Percentiles rank a stretch among this genome's conserved stretches.
Conservation (phyloP, 2,888 invertebrate genomes). For the Lycophotia porphyrea region DNA sequence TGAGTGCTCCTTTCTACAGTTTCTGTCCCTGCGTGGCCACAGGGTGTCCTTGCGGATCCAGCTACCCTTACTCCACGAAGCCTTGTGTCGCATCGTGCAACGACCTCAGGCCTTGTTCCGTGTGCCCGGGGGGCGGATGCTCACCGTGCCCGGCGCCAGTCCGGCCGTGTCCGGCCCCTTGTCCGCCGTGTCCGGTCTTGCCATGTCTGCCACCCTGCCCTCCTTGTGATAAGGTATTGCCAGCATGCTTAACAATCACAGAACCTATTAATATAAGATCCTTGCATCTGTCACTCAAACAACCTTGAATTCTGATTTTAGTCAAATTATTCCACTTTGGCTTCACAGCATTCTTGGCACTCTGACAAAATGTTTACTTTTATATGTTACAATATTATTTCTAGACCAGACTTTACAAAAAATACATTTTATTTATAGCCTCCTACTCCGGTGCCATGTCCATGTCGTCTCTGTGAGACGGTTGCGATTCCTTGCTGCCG, state of each 20-base stretch:
- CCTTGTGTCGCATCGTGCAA: conserved; percentile 82
- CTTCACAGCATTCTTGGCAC: conserved; percentile 61
- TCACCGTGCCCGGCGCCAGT: conserved; percentile 87
- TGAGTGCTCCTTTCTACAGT: conserved; percentile 88
- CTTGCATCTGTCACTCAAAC: conserved; percentile 21
- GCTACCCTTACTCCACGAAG: conserved; percentile 84
- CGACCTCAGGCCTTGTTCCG: conserved; percentile 81
- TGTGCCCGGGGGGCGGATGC: conserved; percentile 86
- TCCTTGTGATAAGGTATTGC: conserved; percentile 83
- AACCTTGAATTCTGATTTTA: conserved; percentile 55
- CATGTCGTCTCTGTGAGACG: conserved; percentile 75
- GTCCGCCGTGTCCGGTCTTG: conserved; percentile 78
- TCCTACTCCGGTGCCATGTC: conserved; percentile 72
- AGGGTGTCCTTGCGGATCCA: conserved; percentile 84
- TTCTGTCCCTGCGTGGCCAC: conserved; percentile 85
- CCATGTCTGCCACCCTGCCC: conserved; percentile 84
- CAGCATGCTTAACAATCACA: background rate
- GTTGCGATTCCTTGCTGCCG: conserved; percentile 89
- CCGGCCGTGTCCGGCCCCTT: conserved; percentile 82
- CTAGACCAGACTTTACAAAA: conserved; percentile 49
- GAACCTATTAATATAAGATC: conserved; percentile 23
- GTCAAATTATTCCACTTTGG: conserved; percentile 48
- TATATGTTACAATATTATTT: conserved; percentile 49
- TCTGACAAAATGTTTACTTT: conserved; percentile 57
- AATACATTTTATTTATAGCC: conserved; percentile 72